phyloP scores from a whole-genome alignment of 2,113 vertebrate species.

The Tachuris rubrigastra region DNA sequence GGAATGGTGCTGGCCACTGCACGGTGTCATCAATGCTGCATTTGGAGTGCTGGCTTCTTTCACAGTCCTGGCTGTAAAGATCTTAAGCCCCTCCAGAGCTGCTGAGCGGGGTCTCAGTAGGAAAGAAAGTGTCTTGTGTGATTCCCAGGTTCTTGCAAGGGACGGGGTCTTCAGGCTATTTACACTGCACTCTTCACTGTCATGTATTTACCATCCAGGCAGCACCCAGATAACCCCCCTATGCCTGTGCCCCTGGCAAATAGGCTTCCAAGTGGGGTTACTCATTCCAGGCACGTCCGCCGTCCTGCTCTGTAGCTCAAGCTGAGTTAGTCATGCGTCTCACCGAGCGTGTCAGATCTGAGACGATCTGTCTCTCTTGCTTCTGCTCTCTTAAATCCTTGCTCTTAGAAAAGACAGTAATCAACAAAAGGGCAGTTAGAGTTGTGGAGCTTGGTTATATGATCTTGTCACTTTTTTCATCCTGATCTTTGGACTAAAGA shows the following conservation, averaged over 20 bases:
- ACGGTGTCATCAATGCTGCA: rapidly evolving
- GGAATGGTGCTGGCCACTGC: background rate
- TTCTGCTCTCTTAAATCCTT: background rate
- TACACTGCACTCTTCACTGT: background rate
- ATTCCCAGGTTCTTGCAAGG: background rate
- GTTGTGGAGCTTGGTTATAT: background rate
- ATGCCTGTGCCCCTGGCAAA: background rate
- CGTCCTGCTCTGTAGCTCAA: background rate
- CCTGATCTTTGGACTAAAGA: background rate
- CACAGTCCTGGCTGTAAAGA: background rate
- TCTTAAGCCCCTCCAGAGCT: background rate
- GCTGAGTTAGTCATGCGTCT: conserved; percentile 51
- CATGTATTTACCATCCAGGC: background rate
- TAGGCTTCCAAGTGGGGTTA: background rate
- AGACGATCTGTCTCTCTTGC: background rate
- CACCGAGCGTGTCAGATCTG: background rate
- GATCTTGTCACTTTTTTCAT: background rate
- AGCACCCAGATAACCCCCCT: background rate
- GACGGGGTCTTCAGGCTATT: background rate
- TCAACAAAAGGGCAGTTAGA: conserved; percentile 29
- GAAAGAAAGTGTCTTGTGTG: background rate
- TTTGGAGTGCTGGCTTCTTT: background rate
- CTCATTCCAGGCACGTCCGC: conserved; percentile 13
- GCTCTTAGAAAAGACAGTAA: background rate
- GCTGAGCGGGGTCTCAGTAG: background rate